Evolutionary conservation across 2,797 vertebrate species (phyloP), one percentile per base, ranked within the genome.

Genomic region (Spondyliosoma cantharus): DNA sequence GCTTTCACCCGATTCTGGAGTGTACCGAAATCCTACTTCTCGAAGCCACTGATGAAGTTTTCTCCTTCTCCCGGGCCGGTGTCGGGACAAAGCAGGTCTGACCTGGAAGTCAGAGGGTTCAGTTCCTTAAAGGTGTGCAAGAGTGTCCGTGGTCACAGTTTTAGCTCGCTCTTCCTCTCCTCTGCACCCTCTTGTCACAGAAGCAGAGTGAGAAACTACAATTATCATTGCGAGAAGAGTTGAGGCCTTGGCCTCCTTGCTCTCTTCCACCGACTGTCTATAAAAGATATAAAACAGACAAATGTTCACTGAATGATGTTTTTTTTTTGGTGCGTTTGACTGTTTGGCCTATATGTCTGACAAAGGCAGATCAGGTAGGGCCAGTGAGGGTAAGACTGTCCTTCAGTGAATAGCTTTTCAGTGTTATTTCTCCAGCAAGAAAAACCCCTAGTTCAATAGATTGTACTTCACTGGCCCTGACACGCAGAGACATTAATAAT

Each of bases 401-500:
- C 13, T 59, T 74, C n/a, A 62, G n/a, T 83, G 42, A 71, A 70
- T 24, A 76, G 29, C 4, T 75, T 69, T 83, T 65, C 45, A 58
- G 3, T 82, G 22, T 53, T 71, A 22, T 61, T 60, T 78, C 75
- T 46, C 22, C 57, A 73, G 46, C 42, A 58, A 66, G 61, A 71
- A 76, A 82, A 50, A 16, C 16, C 16, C 16, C 56, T 78, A 17
- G 37, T 80, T 64, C 54, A 76, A 50, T 71, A 16, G 46, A 61
- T 54, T 84, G 68, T 79, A 64, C 43, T 59, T 56, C 65, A 77
- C 46, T 79, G 71, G 53, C 48, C 68, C 65, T 83, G 68, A 85
- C 84, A 76, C 75, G 75, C 64, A 58, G 66, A 81, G 24, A 57
- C 72, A 84, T 86, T 71, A 66, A 89, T 83, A 81, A 84, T 83